Evolutionary conservation across 2,113 vertebrate genomes (phyloP).

Genomic region (Hippocampus mohnikei): DNA sequence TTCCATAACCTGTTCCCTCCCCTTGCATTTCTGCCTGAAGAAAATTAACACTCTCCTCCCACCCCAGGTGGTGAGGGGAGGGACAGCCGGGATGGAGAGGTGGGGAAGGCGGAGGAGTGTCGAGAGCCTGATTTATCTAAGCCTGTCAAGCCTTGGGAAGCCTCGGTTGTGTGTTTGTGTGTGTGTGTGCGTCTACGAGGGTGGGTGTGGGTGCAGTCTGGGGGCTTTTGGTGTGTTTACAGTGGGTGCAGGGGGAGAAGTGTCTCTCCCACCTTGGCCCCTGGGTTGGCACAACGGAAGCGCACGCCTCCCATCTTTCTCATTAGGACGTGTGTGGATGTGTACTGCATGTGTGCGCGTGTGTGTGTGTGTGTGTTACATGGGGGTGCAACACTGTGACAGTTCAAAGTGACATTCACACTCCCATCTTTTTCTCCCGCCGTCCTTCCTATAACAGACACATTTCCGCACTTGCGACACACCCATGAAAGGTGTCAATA

Average conservation of each 20-base stretch:
- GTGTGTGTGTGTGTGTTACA: constrained; percentile 9
- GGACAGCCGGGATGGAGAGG: constrained; percentile 69
- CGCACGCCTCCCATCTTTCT: constrained; percentile 69
- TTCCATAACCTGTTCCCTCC: constrained; percentile 37
- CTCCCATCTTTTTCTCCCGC: constrained; percentile 67
- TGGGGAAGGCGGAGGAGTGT: constrained; percentile 71
- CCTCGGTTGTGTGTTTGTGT: constrained; percentile 56
- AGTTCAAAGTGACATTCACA: constrained; percentile 83
- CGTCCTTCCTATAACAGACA: constrained; percentile 62
- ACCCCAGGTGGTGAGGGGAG: constrained; percentile 75
- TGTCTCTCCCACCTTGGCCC: constrained; percentile 79
- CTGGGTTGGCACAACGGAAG: constrained; percentile 79
- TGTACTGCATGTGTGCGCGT: neutral
- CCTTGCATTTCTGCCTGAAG: constrained; percentile 72
- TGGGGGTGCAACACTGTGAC: constrained; percentile 65
- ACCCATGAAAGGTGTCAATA: constrained; percentile 58
- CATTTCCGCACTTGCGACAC: constrained; percentile 51
- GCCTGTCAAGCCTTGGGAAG: constrained; percentile 82
- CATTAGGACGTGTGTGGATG: constrained; percentile 70
- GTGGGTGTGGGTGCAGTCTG: neutral
- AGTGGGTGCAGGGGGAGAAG: constrained; percentile 66
- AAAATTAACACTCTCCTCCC: constrained; percentile 83
- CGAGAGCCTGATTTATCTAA: constrained; percentile 83
- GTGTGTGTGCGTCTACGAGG: constrained; percentile 15
- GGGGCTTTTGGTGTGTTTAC: constrained; percentile 48